A percentile compares a stretch with the other conserved stretches of the same genome.
phyloP scores from a whole-genome alignment of 2,797 vertebrate genomes.

The Malacoctenus gilli region DNA sequence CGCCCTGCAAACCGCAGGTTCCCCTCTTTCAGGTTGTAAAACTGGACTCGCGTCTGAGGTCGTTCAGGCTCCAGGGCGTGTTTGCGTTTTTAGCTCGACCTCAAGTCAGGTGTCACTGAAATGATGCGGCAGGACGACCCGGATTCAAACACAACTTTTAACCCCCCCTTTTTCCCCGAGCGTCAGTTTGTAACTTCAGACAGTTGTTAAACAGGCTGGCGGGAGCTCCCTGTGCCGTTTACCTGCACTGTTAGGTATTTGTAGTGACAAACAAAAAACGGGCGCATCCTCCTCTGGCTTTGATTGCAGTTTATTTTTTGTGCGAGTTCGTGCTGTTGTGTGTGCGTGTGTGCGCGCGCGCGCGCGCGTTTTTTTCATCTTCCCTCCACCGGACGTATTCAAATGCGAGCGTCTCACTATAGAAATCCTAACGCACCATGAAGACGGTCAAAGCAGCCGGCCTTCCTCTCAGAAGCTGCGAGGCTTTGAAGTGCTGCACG shows the following conservation, averaged over 20 bases:
- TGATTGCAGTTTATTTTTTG: constrained; percentile 88
- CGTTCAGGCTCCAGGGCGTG: no score
- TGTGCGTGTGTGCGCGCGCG: no score
- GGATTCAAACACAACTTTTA: neutral
- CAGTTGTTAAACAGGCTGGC: no score
- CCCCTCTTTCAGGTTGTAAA: no score
- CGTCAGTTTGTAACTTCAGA: no score
- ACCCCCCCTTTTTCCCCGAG: neutral
- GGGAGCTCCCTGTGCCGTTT: no score
- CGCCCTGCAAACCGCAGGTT: no score
- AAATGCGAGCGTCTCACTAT: constrained; percentile 88
- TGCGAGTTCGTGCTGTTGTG: constrained; percentile 85
- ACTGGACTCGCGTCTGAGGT: no score
- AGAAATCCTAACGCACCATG: constrained; percentile 95
- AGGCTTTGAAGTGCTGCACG: constrained; percentile 93
- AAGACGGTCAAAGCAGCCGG: constrained; percentile 89
- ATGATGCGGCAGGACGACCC: constrained; percentile 6
- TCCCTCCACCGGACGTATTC: constrained; percentile 82
- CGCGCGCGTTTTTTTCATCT: neutral
- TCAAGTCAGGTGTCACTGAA: constrained; percentile 38
- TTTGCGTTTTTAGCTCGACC: no score
- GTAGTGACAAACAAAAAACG: constrained; percentile 45
- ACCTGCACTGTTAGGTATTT: constrained; percentile 28
- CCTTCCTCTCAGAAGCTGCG: constrained; percentile 88
- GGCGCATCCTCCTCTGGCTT: constrained; percentile 80